Conservation (phyloP, 2,888 invertebrate genomes). For the Frankliniella intonsa region DNA sequence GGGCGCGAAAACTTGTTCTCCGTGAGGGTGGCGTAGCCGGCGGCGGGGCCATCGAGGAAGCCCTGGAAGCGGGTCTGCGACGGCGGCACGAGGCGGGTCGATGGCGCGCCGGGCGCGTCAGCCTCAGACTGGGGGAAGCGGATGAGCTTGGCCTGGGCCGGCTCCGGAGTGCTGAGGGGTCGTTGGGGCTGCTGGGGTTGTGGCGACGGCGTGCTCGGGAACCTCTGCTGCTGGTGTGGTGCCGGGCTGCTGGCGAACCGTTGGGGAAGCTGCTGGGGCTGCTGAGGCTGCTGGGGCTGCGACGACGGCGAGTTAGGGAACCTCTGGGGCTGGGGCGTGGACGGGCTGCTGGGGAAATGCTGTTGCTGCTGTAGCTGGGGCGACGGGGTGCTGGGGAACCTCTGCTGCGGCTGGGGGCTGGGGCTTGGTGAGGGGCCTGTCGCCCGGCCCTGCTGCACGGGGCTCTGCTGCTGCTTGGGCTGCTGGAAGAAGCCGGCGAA, state of each 20-base stretch:
- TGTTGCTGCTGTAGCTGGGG: neutral
- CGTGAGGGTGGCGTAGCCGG: neutral
- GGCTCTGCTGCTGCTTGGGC: conserved; percentile 1
- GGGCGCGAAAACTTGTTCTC: conserved; percentile 4
- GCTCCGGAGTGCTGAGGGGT: too few species aligned
- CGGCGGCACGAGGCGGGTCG: neutral
- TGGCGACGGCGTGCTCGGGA: neutral
- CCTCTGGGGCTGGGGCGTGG: neutral
- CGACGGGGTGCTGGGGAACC: neutral
- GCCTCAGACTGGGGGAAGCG: neutral
- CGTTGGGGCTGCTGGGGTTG: neutral
- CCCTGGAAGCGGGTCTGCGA: conserved; percentile 16
- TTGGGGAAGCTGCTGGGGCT: neutral
- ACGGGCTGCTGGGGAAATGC: neutral
- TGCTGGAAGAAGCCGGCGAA: conserved; percentile 17
- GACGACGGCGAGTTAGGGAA: neutral
- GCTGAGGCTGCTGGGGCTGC: neutral
- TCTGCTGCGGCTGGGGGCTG: neutral
- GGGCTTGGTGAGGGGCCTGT: neutral
- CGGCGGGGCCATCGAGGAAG: neutral
- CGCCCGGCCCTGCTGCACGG: neutral
- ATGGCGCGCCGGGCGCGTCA: neutral
- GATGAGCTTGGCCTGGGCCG: neutral
- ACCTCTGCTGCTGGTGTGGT: neutral
- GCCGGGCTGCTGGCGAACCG: neutral